phyloP scores from a whole-genome alignment of 2,113 vertebrate genomes.

The Mellivora capensis region DNA sequence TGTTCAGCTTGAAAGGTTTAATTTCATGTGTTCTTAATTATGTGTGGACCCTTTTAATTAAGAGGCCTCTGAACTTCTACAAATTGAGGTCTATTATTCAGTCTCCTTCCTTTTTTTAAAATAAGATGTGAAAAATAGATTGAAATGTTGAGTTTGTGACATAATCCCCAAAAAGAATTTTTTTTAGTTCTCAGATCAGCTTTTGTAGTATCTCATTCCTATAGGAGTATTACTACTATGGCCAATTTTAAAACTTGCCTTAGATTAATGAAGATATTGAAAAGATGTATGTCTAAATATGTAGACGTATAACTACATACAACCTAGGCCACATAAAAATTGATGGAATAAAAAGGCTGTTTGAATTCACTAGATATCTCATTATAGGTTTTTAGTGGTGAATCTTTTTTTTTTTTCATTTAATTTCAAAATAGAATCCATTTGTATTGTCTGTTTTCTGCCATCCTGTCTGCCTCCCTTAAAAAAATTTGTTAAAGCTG shows the following conservation, averaged over 20 bases:
- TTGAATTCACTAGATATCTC: conserved; percentile 20
- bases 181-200: neutral
- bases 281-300: conserved; percentile 19
- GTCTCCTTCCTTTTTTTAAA: neutral
- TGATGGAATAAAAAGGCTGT: conserved; percentile 33
- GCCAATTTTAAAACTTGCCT: neutral
- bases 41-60: neutral
- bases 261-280: conserved; percentile 19
- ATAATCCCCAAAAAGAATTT: neutral
- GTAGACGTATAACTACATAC: neutral
- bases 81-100: neutral
- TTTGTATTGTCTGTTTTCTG: conserved; percentile 55
- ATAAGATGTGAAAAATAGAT: neutral
- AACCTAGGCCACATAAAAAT: conserved; percentile 24
- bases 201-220: neutral
- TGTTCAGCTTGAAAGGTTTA: conserved; percentile 3
- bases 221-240: neutral
- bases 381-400: conserved; percentile 40
- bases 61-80: neutral
- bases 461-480: neutral
- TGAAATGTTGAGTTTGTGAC: conserved; percentile 6
- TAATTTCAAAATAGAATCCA: conserved; percentile 40
- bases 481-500: neutral
- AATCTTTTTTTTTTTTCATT: conserved; percentile 39
- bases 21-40: neutral